Evolutionary conservation across 2,113 vertebrate species (phyloP), one percentile per base, ranked within the genome.

Genomic region (Oryzias woworae): DNA sequence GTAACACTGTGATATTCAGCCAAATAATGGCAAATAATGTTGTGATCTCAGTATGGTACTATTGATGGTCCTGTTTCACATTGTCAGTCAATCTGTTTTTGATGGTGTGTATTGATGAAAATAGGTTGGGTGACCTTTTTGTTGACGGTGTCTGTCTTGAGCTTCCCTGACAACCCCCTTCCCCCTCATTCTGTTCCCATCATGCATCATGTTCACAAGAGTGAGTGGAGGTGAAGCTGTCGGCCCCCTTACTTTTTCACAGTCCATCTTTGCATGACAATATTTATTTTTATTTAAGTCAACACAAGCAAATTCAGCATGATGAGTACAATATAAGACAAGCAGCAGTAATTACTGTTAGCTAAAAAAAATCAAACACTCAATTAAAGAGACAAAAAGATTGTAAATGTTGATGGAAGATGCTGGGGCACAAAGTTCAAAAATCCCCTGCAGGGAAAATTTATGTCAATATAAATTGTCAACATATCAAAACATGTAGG

Each of bases 1-100:
- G 77, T 84, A 85, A 84, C 87, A 86, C 84, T 86, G 87, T 88
- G 86, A 89, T 87, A 79, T 87, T 84, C 84, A 80, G 84, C 78
- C 59, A 8, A 56, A 61, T 75, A 56, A 73, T 53, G 75, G 83
- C 78, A 71, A 53, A 58, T 62, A 66, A 84, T 81, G 78, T 86
- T 80, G 83, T 87, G 80, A 77, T 86, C 80, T 80, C 73, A 81
- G 42, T 77, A 72, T 83, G 81, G 76, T 87, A 74, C 80, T 83
- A 71, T 84, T 76, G 77, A 81, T 83, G 81, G 74, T 81, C 53
- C 67, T 78, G 62, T 87, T 66, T 80, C 70, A 71, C 73, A 76
- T 70, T 75, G 62, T 80, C 66, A 12, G 49, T 75, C 78, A 65
- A 55, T 81, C 72, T 70, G 71, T 77, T 72, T 20, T 80, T 83